Conservation (phyloP, 2,888 invertebrate species). For the Acrocera orbiculus region DNA sequence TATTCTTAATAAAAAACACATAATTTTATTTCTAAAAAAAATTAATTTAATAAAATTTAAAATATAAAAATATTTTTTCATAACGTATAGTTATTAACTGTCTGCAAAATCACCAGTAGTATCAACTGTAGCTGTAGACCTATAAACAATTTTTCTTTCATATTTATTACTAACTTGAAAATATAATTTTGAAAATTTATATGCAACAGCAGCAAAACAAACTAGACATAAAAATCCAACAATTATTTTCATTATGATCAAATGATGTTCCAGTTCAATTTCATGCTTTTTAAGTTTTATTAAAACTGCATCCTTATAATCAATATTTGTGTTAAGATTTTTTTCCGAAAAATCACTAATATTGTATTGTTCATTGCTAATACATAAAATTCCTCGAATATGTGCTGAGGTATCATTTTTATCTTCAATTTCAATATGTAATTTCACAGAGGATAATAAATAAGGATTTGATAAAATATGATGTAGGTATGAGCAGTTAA, state of each 20-base stretch:
- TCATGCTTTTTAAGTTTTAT: constrained; percentile 18
- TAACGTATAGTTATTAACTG: too few relatives aligned
- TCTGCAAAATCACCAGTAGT: constrained; percentile 18
- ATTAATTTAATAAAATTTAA: too few relatives aligned
- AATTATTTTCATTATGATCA: constrained; percentile 19
- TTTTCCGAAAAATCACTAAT: background rate
- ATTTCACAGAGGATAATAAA: constrained; percentile 17
- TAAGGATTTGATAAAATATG: constrained; percentile 23
- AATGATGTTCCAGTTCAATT: constrained; percentile 19
- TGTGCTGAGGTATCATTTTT: constrained; percentile 18
- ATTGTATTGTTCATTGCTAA: constrained; percentile 12
- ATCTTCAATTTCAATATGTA: constrained; percentile 24
- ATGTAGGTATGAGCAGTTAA: constrained; percentile 28
- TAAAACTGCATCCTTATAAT: constrained; percentile 9
- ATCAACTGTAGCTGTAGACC: constrained; percentile 25
- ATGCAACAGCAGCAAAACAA: constrained; percentile 3
- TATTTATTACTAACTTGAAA: background rate
- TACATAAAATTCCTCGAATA: constrained; percentile 26
- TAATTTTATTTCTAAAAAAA: too few relatives aligned
- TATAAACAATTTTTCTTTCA: constrained; percentile 23
- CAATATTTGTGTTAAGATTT: background rate
- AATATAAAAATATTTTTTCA: too few relatives aligned
- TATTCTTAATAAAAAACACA: too few relatives aligned
- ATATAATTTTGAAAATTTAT: constrained; percentile 1
- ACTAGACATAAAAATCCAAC: constrained; percentile 12